phyloP scores from a whole-genome alignment of 2,888 invertebrate genomes.

The Drosophila neonasuta region DNA sequence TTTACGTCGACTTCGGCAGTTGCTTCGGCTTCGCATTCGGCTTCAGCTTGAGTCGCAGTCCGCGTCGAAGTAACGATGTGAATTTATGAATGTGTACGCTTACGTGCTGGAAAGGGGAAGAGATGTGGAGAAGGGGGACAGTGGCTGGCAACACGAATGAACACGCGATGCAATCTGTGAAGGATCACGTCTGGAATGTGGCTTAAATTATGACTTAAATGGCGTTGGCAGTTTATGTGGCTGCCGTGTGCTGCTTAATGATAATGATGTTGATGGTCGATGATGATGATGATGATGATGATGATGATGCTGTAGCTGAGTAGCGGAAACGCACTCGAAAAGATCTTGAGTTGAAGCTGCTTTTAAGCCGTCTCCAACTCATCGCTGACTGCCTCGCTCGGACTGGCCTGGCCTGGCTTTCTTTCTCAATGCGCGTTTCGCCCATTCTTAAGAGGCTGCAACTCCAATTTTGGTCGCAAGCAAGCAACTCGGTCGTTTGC shows the following conservation, averaged over 20 bases:
- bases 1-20: background rate
- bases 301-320: conserved; percentile 38
- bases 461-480: conserved; percentile 56
- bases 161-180: conserved; percentile 78
- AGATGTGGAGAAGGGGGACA: conserved; percentile 1
- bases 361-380: conserved; percentile 51
- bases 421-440: conserved; percentile 74
- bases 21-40: background rate
- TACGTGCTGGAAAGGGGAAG: conserved; percentile 12
- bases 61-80: conserved; percentile 50
- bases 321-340: conserved; percentile 73
- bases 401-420: conserved; percentile 52
- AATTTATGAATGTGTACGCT: conserved; percentile 77
- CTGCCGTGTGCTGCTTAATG: conserved; percentile 63
- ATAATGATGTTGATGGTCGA: conserved; percentile 22
- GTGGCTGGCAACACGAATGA: conserved; percentile 33
- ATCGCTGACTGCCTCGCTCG: conserved; percentile 6
- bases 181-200: conserved; percentile 78
- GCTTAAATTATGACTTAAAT: conserved; percentile 78
- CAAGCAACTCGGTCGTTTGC: conserved; percentile 42
- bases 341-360: conserved; percentile 60
- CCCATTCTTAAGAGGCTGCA: conserved; percentile 70
- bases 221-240: conserved; percentile 78
- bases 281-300: conserved; percentile 26
- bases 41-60: conserved; percentile 6